A percentile compares a stretch with the other conserved stretches of the same genome.
Evolutionary conservation across 1,140 invertebrate genomes (phyloP).

Genomic region (Bathynomus jamesi): DNA sequence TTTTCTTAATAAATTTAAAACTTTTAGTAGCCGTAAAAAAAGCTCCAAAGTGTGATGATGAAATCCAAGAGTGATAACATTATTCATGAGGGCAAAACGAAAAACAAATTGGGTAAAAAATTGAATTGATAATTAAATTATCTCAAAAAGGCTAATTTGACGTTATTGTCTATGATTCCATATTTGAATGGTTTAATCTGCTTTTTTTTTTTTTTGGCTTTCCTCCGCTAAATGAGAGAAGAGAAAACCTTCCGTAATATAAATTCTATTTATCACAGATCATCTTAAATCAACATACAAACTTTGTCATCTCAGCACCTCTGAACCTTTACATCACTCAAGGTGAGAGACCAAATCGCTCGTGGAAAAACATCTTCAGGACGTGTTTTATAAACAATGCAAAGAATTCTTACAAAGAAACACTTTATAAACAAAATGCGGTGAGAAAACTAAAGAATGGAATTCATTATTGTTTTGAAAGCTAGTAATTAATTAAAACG

Average conservation of each 20-base stretch:
- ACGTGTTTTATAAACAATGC: neutral
- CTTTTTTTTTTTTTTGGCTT: too few species aligned
- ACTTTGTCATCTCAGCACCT: neutral
- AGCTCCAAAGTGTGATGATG: too few species aligned
- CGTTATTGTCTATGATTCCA: neutral
- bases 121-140: neutral
- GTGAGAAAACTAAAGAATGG: too few species aligned
- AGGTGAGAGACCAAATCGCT: neutral
- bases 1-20: too few species aligned
- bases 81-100: too few species aligned
- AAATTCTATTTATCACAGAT: neutral
- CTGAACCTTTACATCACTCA: too few species aligned
- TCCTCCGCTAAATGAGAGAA: neutral
- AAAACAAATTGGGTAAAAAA: neutral
- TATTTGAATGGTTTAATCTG: neutral
- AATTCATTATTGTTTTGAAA: too few species aligned
- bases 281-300: neutral
- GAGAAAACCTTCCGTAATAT: neutral
- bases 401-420: neutral
- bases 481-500: too few species aligned
- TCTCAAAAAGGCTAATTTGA: neutral
- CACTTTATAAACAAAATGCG: neutral
- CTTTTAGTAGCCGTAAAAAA: too few species aligned
- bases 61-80: too few species aligned
- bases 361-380: neutral